Evolutionary conservation across 2,797 vertebrate genomes (phyloP).

Genomic region (Dermochelys coriacea): DNA sequence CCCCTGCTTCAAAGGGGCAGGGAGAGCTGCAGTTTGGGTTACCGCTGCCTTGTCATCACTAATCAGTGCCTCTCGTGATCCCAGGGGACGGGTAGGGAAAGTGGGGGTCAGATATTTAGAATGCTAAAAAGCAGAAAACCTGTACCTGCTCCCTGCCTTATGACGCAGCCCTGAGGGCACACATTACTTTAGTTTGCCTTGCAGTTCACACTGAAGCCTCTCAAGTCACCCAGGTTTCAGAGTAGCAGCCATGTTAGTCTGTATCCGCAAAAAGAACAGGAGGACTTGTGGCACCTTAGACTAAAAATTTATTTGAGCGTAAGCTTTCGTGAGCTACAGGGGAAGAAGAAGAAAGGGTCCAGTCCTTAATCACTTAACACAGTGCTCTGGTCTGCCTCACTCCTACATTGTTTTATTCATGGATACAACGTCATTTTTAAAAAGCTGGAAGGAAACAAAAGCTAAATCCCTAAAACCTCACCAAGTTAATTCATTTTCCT

Average conservation of each 20-base stretch:
- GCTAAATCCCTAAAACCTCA: conserved; percentile 61
- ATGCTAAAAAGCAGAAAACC: conserved; percentile 29
- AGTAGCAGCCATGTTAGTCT: too few species aligned
- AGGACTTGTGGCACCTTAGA: too few species aligned
- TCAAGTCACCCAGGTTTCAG: neutral
- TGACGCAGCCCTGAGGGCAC: neutral
- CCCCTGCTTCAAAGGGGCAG: rapidly evolving
- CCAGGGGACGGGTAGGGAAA: neutral
- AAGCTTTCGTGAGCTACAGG: rapidly evolving
- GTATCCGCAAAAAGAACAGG: too few species aligned
- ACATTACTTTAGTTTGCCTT: conserved; percentile 19
- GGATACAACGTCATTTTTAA: conserved; percentile 37
- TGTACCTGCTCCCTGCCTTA: neutral
- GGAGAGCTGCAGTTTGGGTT: neutral
- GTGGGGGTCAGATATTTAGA: neutral
- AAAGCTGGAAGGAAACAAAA: neutral
- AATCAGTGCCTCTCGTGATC: neutral
- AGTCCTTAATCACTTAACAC: neutral
- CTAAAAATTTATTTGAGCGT: too few species aligned
- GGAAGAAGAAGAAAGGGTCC: neutral
- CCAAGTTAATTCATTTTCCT: conserved; percentile 55
- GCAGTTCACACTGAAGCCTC: conserved; percentile 47
- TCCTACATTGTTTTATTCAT: neutral
- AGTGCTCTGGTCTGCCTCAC: neutral
- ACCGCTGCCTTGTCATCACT: neutral